Percentiles rank a stretch among this genome's conserved stretches.
Evolutionary conservation across 1,140 invertebrate species (phyloP).

Genomic region (Atta colombica): DNA sequence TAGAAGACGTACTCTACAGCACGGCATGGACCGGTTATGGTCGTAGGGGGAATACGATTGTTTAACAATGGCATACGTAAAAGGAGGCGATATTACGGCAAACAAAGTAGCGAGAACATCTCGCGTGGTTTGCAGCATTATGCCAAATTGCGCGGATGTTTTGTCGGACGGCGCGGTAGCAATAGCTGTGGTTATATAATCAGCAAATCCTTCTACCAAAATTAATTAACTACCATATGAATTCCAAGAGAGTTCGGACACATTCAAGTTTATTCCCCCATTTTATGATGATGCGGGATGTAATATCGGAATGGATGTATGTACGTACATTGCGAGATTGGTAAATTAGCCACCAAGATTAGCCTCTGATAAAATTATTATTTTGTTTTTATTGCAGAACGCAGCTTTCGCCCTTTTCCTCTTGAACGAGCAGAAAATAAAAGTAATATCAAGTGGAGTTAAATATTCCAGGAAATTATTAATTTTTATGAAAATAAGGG

Average conservation of each 20-base stretch:
- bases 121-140: constrained; percentile 63
- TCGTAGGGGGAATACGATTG: constrained; percentile 75
- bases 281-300: constrained; percentile 36
- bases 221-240: constrained; percentile 67
- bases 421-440: constrained; percentile 38
- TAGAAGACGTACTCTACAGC: constrained; percentile 61
- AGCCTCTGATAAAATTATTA: constrained; percentile 52
- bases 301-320: constrained; percentile 3
- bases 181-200: constrained; percentile 38
- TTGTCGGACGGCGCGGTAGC: neutral
- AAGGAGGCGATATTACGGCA: constrained; percentile 35
- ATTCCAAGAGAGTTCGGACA: neutral
- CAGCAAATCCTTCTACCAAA: constrained; percentile 17
- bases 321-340: neutral
- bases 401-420: constrained; percentile 15
- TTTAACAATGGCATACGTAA: constrained; percentile 72
- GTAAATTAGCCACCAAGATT: constrained; percentile 24
- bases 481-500: constrained; percentile 57
- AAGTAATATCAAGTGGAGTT: constrained; percentile 57
- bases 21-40: constrained; percentile 65
- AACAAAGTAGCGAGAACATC: constrained; percentile 25
- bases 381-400: constrained; percentile 19
- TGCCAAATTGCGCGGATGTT: constrained; percentile 43
- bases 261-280: constrained; percentile 27
- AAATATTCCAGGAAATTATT: constrained; percentile 59